Base-by-base conservation (phyloP, 2,113 vertebrate genomes). In the Herpailurus yagouaroundi region DNA sequence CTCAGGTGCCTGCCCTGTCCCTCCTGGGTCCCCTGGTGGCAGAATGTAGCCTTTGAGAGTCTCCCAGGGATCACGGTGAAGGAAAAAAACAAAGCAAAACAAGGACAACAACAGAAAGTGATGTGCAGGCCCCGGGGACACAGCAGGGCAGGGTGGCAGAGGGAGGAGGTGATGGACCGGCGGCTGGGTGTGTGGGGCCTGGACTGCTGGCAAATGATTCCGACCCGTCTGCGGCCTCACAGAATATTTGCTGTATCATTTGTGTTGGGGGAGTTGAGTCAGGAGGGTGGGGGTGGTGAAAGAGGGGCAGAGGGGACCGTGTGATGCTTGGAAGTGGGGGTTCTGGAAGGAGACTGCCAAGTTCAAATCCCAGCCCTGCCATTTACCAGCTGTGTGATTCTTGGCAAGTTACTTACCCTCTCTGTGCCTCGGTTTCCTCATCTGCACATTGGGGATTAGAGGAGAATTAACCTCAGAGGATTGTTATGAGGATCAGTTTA, bases 1-100 rank as follows among this genome's bases (percentile, higher is more conserved):
- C 98, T 98, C 98, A 96, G 95, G 98, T 97, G 98, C 84, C 93
- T 41, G 76, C 60, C 94, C 71, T 19, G 41, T 80, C 81, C 83
- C 36, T 89, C 50, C 64, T 50, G 66, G 9, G 25, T 97, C 87
- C 84, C 96, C 96, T 68, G 71, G 89, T 2, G 36, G 90, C 77
- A 91, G 87, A 92, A 63, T 55, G 77, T 66, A 89, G 91, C 60
- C 93, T 96, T 85, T 79, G 48, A 92, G 86, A 85, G 68, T 97
- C 97, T 97, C 96, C 95, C 41, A 89, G 95, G 93, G 85, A 92
- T 94, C 60, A 4, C 66, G 91, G 73, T 82, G 88, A 95, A 85
- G 81, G 92, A 52, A 79, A 41, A 86, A 90, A 90, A 88, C 85
- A 96, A 95, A 96, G 89, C 88, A 93, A 69, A 95, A 87, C 79